Percentiles rank a stretch among this genome's conserved stretches.
Conservation (phyloP, 1,140 invertebrate species). For the Rhyacophila brunnea region DNA sequence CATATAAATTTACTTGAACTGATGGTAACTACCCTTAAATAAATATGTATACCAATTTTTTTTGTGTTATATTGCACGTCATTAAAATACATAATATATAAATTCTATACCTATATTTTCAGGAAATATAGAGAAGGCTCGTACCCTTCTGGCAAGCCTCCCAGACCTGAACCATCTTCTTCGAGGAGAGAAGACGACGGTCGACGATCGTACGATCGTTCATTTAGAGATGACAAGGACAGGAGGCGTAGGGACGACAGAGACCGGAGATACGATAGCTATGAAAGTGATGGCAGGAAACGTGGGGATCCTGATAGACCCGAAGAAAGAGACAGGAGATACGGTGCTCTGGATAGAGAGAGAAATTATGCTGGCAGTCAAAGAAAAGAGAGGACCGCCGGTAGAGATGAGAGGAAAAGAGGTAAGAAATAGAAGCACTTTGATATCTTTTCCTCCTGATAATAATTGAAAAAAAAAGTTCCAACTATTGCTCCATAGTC, state of each 20-base stretch:
- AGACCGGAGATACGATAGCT: slow-evolving; percentile 42
- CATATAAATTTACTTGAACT: too few relatives aligned
- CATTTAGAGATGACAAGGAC: slow-evolving; percentile 46
- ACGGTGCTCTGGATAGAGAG: slow-evolving; percentile 12
- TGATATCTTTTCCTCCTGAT: too few relatives aligned
- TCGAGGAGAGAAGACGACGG: slow-evolving; percentile 32
- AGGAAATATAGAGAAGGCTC: slow-evolving; percentile 47
- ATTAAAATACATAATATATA: not conserved
- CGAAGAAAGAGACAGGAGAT: slow-evolving; percentile 29
- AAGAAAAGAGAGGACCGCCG: slow-evolving; percentile 20
- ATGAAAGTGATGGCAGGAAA: slow-evolving; percentile 41
- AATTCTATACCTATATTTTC: slow-evolving; percentile 9
- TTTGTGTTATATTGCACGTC: too few relatives aligned
- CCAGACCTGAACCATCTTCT: slow-evolving; percentile 39
- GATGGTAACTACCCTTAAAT: too few relatives aligned
- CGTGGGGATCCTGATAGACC: slow-evolving; percentile 35
- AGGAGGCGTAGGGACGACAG: slow-evolving; percentile 41
- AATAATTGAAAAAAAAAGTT: too few relatives aligned
- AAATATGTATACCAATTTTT: too few relatives aligned
- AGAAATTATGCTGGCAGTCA: slow-evolving; percentile 5
- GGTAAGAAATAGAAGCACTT: slow-evolving; percentile 17
- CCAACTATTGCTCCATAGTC: too few relatives aligned
- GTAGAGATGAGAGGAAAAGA: slow-evolving; percentile 40
- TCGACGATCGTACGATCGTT: slow-evolving; percentile 31
- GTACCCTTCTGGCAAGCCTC: slow-evolving; percentile 46